phyloP scores from a whole-genome alignment of 2,797 vertebrate species.

The Danio albolineatus region DNA sequence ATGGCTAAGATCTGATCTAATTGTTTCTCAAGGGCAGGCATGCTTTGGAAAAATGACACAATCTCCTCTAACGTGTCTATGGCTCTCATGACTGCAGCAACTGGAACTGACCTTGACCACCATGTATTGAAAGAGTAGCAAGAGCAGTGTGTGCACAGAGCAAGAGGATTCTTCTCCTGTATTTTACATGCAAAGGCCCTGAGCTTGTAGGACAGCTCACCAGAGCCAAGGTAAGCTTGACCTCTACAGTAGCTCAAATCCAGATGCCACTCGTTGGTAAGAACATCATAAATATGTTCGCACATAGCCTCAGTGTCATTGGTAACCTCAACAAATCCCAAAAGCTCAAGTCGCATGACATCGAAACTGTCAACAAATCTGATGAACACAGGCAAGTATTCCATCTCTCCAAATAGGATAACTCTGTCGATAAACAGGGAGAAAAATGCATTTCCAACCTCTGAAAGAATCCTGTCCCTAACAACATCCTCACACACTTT shows the following conservation, averaged over 20 bases:
- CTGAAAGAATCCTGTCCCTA: slow-evolving; percentile 77
- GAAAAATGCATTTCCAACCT: slow-evolving; percentile 81
- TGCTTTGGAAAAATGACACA: slow-evolving; percentile 79
- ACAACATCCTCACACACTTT: slow-evolving; percentile 79
- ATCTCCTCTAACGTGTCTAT: slow-evolving; percentile 81
- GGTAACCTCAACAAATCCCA: slow-evolving; percentile 80
- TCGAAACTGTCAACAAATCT: slow-evolving; percentile 85
- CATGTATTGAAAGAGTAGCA: slow-evolving; percentile 85
- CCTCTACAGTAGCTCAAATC: slow-evolving; percentile 83
- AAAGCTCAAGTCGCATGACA: slow-evolving; percentile 82
- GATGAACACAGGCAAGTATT: slow-evolving; percentile 80
- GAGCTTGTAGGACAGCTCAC: slow-evolving; percentile 81
- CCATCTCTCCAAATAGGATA: slow-evolving; percentile 74
- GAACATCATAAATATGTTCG: slow-evolving; percentile 73
- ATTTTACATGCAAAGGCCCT: slow-evolving; percentile 85
- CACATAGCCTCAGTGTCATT: slow-evolving; percentile 78
- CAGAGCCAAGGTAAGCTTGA: slow-evolving; percentile 83
- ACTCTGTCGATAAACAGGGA: slow-evolving; percentile 83
- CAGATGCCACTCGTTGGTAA: slow-evolving; percentile 78
- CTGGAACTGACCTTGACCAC: slow-evolving; percentile 84
- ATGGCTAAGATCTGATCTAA: slow-evolving; percentile 79
- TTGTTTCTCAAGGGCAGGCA: slow-evolving; percentile 75
- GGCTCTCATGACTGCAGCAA: slow-evolving; percentile 77
- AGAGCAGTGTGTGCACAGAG: slow-evolving; percentile 84
- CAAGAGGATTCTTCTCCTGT: slow-evolving; percentile 82